A percentile compares a stretch with the other conserved stretches of the same genome.
Evolutionary conservation across 2,888 invertebrate genomes (phyloP).

Genomic region (Dolichomitus sp.): DNA sequence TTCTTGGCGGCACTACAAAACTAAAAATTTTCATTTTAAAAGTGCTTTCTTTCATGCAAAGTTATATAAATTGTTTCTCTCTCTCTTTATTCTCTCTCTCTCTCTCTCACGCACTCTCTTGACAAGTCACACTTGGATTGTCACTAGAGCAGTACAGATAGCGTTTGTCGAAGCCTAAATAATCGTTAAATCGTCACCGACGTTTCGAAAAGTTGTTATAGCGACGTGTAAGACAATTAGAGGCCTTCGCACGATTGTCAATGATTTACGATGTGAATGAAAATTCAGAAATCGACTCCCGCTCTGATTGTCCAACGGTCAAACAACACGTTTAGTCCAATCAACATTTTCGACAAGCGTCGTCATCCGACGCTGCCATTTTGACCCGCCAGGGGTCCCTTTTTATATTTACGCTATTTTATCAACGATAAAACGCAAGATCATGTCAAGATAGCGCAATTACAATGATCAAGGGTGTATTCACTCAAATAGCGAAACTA

Average conservation of each 20-base stretch:
- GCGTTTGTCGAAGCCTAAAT: conserved; percentile 43
- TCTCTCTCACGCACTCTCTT: conserved; percentile 63
- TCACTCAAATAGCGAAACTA: conserved; percentile 10
- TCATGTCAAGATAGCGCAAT: conserved; percentile 35
- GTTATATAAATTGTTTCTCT: conserved; percentile 72
- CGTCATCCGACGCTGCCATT: conserved; percentile 52
- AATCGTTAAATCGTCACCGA: conserved; percentile 13
- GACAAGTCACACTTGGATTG: conserved; percentile 72
- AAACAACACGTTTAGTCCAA: conserved; percentile 68
- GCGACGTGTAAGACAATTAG: conserved; percentile 21
- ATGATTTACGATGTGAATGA: conserved; percentile 10
- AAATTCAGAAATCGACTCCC: conserved; percentile 24
- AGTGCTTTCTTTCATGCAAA: conserved; percentile 79
- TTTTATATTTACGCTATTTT: conserved; percentile 59
- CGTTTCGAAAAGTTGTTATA: conserved; percentile 26
- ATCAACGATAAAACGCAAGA: conserved; percentile 60
- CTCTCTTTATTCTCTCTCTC: conserved; percentile 54
- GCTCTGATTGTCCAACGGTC: conserved; percentile 66
- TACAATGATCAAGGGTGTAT: conserved; percentile 32
- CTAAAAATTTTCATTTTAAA: conserved; percentile 77
- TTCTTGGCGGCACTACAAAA: conserved; percentile 80
- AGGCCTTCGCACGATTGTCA: conserved; percentile 8
- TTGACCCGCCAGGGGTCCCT: conserved; percentile 73
- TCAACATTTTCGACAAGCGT: conserved; percentile 68
- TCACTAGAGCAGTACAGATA: conserved; percentile 71